Base-by-base conservation (phyloP, 2,113 vertebrate species). In the Lasiurus borealis region DNA sequence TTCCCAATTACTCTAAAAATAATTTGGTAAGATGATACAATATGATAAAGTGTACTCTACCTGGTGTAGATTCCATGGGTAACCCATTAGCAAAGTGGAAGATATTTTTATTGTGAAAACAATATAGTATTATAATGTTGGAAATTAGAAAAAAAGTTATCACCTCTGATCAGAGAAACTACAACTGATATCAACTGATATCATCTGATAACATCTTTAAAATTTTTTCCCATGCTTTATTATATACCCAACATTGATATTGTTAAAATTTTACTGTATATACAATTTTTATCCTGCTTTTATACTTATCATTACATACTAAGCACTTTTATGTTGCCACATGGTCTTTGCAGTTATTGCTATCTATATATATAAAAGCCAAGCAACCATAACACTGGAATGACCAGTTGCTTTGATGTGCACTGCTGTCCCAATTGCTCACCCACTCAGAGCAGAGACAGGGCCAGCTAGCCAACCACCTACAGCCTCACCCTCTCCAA, bases 401-500 rank as follows among this genome's bases (percentile, higher is more conserved):
- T 62, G 4, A 27, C 23, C 23, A 25, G 59, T 4, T 62, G 25
- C 25, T 62, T 62, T 62, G 59, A 62, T 1, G 0, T 25, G 10
- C 59, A 62, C 25, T 62, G 59, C 10, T 11, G 23, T 10, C 59
- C 59, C 0, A 4, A 27, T 62, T 5, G 59, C 4, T 9, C 59
- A 57, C 54, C 25, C 59, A 62, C 23, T 4, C 59, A 0, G 10
- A 27, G 4, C 4, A 1, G 59, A 8, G 57, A 23, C 3, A 4
- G 23, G 25, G 59, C 25, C 59, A 2, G 23, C 59, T 25, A 0
- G 59, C 25, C 59, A 62, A 62, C 59, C 10, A 27, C 59, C 57
- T 0, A 3, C 25, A 25, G 10, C 25, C 59, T 25, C 25, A 27
- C 23, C 23, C 25, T 10, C 10, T 0, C n/a, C n/a, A n/a, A n/a